These are phyloP conservation scores for Eulemur macaco DNA, from an alignment of 2,113 vertebrate genomes.

Conservation along the genomic window DNA sequence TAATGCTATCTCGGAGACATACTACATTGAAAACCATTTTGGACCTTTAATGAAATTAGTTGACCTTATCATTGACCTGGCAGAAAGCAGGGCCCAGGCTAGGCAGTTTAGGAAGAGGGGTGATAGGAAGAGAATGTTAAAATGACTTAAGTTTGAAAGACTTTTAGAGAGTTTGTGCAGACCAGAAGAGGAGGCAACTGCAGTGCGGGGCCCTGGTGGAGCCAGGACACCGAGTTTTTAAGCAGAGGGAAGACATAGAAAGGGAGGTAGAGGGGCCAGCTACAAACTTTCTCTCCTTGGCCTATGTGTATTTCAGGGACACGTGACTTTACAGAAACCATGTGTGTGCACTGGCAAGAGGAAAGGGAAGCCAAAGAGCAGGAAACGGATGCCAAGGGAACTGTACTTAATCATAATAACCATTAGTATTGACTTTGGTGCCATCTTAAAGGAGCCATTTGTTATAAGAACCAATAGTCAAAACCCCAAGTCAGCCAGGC, in stretches of 20 bases:
- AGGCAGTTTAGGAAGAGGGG: not conserved
- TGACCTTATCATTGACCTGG: not conserved
- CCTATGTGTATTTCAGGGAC: not conserved
- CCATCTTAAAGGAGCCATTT: conserved; percentile 81
- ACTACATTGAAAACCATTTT: not conserved
- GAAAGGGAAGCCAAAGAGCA: conserved; percentile 57
- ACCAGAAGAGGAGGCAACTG: not conserved
- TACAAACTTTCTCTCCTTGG: conserved; percentile 48
- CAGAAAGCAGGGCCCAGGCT: not conserved
- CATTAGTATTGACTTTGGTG: conserved; percentile 82
- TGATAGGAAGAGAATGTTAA: not conserved
- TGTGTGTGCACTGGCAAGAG: not conserved
- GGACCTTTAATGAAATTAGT: not conserved
- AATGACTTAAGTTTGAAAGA: not conserved
- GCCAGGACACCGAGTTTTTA: not conserved
- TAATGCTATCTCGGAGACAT: not conserved
- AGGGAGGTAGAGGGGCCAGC: not conserved
- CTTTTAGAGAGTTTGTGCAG: not conserved
- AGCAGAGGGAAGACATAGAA: not conserved
- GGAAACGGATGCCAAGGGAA: conserved; percentile 68
- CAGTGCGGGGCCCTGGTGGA: not conserved
- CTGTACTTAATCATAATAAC: conserved; percentile 79
- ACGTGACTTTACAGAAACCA: conserved; percentile 52
- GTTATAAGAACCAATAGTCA: conserved; percentile 82
- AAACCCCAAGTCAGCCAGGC: conserved; percentile 74